Evolutionary conservation across 2,113 vertebrate genomes (phyloP), one percentile per base, ranked within the genome.

Genomic region (Nibea albiflora): DNA sequence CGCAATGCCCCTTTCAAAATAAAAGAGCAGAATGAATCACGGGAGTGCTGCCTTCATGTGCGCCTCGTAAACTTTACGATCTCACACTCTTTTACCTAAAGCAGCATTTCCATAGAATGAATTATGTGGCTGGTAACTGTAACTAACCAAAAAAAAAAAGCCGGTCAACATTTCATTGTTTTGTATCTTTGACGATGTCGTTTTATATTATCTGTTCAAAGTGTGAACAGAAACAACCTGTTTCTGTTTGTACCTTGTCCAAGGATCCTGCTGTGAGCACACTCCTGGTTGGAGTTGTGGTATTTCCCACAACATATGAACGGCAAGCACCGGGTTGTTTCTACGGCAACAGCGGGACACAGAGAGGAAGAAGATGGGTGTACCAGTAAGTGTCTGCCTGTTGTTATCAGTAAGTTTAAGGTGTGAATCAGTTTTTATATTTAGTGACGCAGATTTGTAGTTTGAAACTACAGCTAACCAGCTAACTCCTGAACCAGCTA

Each of bases 311-410:
- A 16, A 57, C 10, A 0, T 15, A 0, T 0, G n/a, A 91, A 90
- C 11, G 76, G 78, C n/a, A n/a, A 80, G n/a, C 80, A 66, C 4
- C 47, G 0, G 20, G 0, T 20, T 39, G 91, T 92, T 88, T 83
- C 92, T 16, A 86, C 14, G 35, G 85, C 63, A 92, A 92, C 91
- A 57, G 0, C 4, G 8, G 61, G 71, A 88, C 86, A 89, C 90
- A 35, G 19, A 5, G 47, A 31, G 35, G 8, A 20, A 2, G 49
- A 71, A n/a, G 72, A 93, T 93, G 92, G 92, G 92, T 93, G 61
- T 20, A 66, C 77, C 77, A 90, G 92, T 93, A 26, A 26, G 24
- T 26, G 5, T 35, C 7, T 35, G 1, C 7, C 3, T 15, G 74
- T 4, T 16, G 15, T 28, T 20, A 53, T 1, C 8, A 1, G 6